A percentile compares a stretch with the other conserved stretches of the same genome.
Conservation (phyloP, 2,797 vertebrate species). For the Remorina albescens region DNA sequence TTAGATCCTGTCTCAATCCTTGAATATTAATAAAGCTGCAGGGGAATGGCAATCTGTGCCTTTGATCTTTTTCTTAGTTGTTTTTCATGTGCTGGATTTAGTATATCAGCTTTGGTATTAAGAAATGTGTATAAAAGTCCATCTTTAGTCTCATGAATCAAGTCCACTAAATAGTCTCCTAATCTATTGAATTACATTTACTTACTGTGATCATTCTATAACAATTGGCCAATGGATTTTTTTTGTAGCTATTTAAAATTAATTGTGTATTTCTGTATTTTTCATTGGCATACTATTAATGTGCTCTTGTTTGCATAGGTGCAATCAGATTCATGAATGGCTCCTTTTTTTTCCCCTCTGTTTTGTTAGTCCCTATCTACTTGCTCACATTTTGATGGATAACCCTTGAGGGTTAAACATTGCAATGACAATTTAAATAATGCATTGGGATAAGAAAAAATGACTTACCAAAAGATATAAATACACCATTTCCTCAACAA, state of each 20-base stretch:
- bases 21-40: slow-evolving; percentile 17
- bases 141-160: background rate
- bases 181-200: background rate
- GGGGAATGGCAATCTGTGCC: slow-evolving; percentile 16
- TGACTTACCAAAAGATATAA: background rate
- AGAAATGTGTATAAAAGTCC: slow-evolving; percentile 4
- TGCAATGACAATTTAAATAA: background rate
- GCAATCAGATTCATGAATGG: too few species aligned
- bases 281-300: too few species aligned
- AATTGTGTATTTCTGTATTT: background rate
- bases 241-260: background rate
- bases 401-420: background rate
- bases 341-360: too few species aligned
- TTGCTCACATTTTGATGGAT: too few species aligned
- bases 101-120: background rate
- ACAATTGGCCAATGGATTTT: background rate
- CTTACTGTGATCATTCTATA: background rate
- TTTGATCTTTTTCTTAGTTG: slow-evolving; percentile 25
- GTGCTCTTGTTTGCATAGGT: background rate
- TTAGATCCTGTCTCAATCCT: slow-evolving; percentile 20
- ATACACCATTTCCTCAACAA: slow-evolving; percentile 8
- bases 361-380: too few species aligned
- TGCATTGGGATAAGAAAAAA: background rate
- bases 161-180: background rate
- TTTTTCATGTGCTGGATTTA: background rate